A percentile compares a stretch with the other conserved stretches of the same genome.
Conservation (phyloP, 1,140 invertebrate species). For the Pogonomyrmex barbatus region DNA sequence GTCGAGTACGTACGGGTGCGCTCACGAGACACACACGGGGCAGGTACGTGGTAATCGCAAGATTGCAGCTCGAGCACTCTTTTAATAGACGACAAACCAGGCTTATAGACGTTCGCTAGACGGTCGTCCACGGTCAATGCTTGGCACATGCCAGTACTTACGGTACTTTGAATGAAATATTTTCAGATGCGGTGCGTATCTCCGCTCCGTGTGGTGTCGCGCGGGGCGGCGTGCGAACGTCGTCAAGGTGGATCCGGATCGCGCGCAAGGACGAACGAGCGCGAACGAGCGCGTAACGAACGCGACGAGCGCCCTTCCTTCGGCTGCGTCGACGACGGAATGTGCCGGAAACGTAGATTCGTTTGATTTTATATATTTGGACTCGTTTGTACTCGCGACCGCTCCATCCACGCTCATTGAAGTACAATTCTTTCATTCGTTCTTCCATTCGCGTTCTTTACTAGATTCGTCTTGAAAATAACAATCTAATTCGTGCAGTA, state of each 20-base stretch:
- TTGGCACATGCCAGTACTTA: conserved; percentile 70
- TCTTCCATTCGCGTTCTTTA: background rate
- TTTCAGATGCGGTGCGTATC: conserved; percentile 64
- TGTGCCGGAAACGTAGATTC: background rate
- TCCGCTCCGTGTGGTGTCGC: background rate
- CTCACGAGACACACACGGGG: too few relatives aligned
- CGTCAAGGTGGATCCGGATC: background rate
- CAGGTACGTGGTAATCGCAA: conserved; percentile 66
- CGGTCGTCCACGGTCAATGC: conserved; percentile 79
- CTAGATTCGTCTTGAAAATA: background rate
- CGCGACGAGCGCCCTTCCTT: background rate
- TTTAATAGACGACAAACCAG: conserved; percentile 78
- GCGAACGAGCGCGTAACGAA: background rate
- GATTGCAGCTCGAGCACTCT: conserved; percentile 70
- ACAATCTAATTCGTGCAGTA: background rate
- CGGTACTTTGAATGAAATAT: conserved; percentile 78
- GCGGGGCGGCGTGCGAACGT: background rate
- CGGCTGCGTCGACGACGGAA: background rate
- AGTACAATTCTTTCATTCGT: background rate
- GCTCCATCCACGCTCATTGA: background rate
- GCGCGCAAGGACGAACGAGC: background rate
- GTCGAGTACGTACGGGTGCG: background rate
- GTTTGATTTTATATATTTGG: background rate
- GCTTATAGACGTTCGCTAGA: conserved; percentile 80
- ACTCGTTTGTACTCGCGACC: conserved; percentile 20